Evolutionary conservation across 2,888 invertebrate genomes (phyloP), one percentile per base, ranked within the genome.

Genomic region (Buathra laborator): DNA sequence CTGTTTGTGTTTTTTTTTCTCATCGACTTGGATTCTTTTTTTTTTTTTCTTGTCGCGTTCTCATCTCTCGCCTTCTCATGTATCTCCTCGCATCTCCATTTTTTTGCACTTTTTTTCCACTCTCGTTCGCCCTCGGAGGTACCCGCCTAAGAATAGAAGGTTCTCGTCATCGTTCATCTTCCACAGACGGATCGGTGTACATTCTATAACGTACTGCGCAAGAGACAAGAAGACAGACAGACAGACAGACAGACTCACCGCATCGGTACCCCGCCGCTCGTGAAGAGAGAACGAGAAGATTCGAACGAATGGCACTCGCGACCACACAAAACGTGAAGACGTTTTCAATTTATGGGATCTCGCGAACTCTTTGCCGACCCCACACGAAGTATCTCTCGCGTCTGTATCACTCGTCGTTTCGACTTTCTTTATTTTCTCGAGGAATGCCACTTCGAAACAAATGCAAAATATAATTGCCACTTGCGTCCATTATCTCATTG

Each of bases 141-240:
- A 7, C 59, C 29, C 32, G 64, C 43, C 83, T 75, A 78, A 86
- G 83, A 83, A 83, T 86, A 83, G 75, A 66, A 77, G 53, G 51
- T 74, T 59, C 77, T 64, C 74, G 76, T 81, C 77, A 86, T 83
- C 74, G 75, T 82, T 59, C 74, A 71, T 85, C 82, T 81, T 53
- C 48, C 24, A 51, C 53, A 16, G 53, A 46, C 67, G 72, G 77
- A 72, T 78, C 76, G 66, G 75, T 75, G 72, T 77, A 66, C 32
- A 77, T 66, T 71, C 46, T 78, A 59, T 72, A 46, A 46, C 29
- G 66, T 37, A 37, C 46, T 19, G 64, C 43, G 56, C 67, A n/a
- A 16, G 53, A 56, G 5, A 56, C 37, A 56, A 56, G 37, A 43
- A 19, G 19, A 56, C 32, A 10, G 10, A 66, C 64, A 48, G 46